Conservation (phyloP, 2,888 invertebrate species). For the Campopleginae sp. region DNA sequence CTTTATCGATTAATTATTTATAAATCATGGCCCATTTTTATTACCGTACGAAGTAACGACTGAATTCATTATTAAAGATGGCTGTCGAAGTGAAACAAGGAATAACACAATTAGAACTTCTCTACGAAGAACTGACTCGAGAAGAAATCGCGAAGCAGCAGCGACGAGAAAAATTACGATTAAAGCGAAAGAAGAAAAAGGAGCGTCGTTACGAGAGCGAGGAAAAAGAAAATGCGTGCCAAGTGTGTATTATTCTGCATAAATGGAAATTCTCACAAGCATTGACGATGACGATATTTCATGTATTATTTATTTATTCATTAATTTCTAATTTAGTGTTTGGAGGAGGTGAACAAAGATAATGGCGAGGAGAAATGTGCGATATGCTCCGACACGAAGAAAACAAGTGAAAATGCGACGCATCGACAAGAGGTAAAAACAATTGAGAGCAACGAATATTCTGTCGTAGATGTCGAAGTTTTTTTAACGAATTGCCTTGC, state of each 20-base stretch:
- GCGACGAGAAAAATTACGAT: slow-evolving; percentile 94
- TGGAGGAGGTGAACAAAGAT: slow-evolving; percentile 68
- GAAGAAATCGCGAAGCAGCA: slow-evolving; percentile 94
- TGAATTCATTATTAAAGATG: slow-evolving; percentile 84
- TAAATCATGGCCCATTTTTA: not conserved
- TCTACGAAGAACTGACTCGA: slow-evolving; percentile 94
- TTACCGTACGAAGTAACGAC: not conserved
- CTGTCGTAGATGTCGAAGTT: not conserved
- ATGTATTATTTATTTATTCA: slow-evolving; percentile 22
- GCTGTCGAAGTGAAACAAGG: slow-evolving; percentile 95
- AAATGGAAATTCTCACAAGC: not conserved
- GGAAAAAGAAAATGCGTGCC: slow-evolving; percentile 83
- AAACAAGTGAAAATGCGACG: slow-evolving; percentile 73
- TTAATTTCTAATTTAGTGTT: slow-evolving; percentile 67
- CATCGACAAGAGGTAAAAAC: slow-evolving; percentile 79
- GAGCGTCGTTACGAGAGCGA: slow-evolving; percentile 86
- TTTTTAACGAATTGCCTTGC: slow-evolving; percentile 15
- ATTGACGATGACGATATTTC: not conserved
- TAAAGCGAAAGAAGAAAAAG: slow-evolving; percentile 91
- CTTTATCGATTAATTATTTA: not conserved
- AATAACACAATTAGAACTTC: slow-evolving; percentile 93
- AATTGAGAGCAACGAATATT: not conserved
- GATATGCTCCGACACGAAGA: slow-evolving; percentile 75
- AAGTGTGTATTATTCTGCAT: slow-evolving; percentile 77
- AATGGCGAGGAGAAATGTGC: slow-evolving; percentile 39